A percentile compares a stretch with the other conserved stretches of the same genome.
phyloP scores from a whole-genome alignment of 2,888 invertebrate genomes.

The Dryobota labecula region DNA sequence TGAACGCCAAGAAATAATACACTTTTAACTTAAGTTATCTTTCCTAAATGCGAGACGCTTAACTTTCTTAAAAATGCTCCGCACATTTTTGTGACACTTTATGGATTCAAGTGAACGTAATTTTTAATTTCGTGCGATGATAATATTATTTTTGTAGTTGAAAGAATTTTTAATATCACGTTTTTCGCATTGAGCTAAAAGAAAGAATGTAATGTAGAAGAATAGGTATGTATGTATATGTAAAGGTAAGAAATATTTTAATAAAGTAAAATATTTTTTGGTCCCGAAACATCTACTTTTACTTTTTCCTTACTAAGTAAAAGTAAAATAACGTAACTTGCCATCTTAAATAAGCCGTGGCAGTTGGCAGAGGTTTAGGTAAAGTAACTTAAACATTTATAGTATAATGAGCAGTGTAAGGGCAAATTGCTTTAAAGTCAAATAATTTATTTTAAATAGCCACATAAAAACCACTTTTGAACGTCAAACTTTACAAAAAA shows the following conservation, averaged over 20 bases:
- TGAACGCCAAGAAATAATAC: conserved; percentile 66
- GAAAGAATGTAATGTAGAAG: conserved; percentile 55
- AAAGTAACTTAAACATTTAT: conserved; percentile 1
- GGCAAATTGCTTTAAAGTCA: too few species aligned
- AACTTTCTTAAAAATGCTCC: conserved; percentile 67
- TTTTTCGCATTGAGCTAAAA: conserved; percentile 44
- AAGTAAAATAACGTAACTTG: background rate
- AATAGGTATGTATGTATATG: too few species aligned
- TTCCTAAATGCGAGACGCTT: conserved; percentile 63
- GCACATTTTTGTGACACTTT: conserved; percentile 69
- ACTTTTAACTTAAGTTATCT: conserved; percentile 65
- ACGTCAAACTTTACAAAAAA: too few species aligned
- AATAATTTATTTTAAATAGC: too few species aligned
- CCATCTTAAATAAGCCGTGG: background rate
- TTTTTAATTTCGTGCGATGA: conserved; percentile 64
- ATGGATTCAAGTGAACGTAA: conserved; percentile 62
- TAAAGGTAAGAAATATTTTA: background rate
- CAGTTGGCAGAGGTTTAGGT: background rate
- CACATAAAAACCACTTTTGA: too few species aligned
- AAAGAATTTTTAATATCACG: conserved; percentile 36
- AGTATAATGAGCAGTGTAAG: too few species aligned
- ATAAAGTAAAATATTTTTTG: background rate
- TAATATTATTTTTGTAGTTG: conserved; percentile 36
- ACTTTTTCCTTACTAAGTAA: background rate
- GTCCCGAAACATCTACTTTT: too few species aligned